phyloP scores from a whole-genome alignment of 2,113 vertebrate genomes.

The Ceyx margarethae region DNA sequence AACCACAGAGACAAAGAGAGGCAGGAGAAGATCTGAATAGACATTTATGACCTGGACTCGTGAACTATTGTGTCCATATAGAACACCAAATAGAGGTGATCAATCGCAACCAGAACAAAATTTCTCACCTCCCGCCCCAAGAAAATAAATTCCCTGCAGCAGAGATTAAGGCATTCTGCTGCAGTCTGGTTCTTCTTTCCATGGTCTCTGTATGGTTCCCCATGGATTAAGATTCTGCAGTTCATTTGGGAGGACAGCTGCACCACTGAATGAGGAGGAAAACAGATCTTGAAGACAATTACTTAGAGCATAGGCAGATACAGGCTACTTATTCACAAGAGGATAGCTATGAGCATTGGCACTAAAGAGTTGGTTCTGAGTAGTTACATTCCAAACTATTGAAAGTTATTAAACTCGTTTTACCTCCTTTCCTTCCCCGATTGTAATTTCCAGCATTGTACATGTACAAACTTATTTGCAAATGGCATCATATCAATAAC shows the following conservation, averaged over 20 bases:
- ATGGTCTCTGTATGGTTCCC: not conserved
- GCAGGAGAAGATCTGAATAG: not conserved
- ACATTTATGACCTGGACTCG: not conserved
- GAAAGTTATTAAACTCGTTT: not conserved
- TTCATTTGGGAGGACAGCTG: not conserved
- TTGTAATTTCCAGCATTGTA: not conserved
- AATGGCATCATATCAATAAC: not conserved
- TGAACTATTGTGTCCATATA: not conserved
- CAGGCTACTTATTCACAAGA: not conserved
- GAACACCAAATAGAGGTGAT: not conserved
- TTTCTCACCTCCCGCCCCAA: too few relatives aligned
- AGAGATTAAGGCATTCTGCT: not conserved
- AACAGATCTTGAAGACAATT: not conserved
- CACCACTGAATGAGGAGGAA: not conserved
- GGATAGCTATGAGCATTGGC: not conserved
- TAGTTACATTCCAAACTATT: not conserved
- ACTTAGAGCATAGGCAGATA: not conserved
- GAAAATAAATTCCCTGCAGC: not conserved
- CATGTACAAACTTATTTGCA: accelerated
- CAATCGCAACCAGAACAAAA: not conserved
- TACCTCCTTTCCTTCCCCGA: not conserved
- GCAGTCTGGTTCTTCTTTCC: not conserved
- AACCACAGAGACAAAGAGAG: not conserved
- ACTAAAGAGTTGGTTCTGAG: not conserved
- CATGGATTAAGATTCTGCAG: not conserved